phyloP scores from a whole-genome alignment of 1,140 invertebrate genomes.

The Hypsibius dujardini region DNA sequence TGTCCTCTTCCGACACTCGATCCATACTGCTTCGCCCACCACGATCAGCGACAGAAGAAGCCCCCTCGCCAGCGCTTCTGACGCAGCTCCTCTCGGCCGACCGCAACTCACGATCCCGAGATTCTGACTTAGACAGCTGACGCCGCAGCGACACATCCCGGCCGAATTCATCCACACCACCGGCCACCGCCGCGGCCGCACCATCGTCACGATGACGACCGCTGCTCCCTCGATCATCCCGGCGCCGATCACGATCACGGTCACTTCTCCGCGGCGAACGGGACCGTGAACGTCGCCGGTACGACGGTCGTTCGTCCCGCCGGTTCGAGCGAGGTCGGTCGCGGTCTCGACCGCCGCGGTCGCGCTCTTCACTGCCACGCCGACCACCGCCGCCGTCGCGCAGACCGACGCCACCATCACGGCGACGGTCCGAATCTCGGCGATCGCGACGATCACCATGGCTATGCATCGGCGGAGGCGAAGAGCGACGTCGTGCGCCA shows the following conservation, averaged over 20 bases:
- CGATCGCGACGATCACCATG: neutral
- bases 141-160: neutral
- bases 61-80: no score
- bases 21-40: no score
- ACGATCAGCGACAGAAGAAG: no score
- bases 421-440: neutral
- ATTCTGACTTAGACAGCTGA: no score
- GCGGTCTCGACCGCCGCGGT: neutral
- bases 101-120: no score
- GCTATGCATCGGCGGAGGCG: neutral
- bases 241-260: no score
- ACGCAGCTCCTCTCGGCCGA: no score
- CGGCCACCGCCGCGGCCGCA: neutral
- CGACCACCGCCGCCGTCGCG: neutral
- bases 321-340: no score
- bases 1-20: no score
- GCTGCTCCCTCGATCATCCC: no score
- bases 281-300: neutral
- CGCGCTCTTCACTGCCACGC: neutral
- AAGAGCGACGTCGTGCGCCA: neutral
- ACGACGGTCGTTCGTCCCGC: no score
- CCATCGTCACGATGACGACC: neutral
- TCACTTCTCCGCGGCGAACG: no score
- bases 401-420: neutral
- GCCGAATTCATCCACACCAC: slow-evolving; percentile 12